phyloP scores from a whole-genome alignment of 2,888 invertebrate genomes.

The Orchestes rusci region DNA sequence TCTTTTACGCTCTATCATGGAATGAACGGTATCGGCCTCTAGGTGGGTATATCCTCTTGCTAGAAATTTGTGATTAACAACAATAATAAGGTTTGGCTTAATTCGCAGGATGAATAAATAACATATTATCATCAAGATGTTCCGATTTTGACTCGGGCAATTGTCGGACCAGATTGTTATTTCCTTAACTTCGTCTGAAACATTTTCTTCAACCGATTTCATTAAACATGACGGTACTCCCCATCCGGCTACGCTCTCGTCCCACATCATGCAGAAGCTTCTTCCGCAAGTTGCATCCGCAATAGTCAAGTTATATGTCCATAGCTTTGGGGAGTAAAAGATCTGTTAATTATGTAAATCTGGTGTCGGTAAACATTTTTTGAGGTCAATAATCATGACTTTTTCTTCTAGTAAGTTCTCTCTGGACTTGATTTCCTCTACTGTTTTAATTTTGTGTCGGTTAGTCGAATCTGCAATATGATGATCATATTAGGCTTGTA shows the following conservation, averaged over 20 bases:
- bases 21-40: too few species aligned
- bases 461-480: conserved; percentile 14
- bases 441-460: conserved; percentile 4
- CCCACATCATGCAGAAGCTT: conserved; percentile 21
- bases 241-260: conserved; percentile 23
- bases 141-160: conserved; percentile 2
- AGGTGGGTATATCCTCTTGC: too few species aligned
- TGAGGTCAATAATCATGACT: conserved; percentile 15
- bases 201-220: conserved; percentile 5
- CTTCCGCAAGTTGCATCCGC: conserved; percentile 12
- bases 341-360: conserved; percentile 21
- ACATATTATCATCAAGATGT: conserved; percentile 1
- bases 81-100: too few species aligned
- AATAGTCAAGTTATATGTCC: conserved; percentile 25
- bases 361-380: conserved; percentile 15
- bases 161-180: not conserved
- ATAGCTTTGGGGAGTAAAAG: conserved; percentile 27
- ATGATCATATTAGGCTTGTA: conserved; percentile 10
- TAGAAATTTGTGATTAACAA: too few species aligned
- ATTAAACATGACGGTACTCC: conserved; percentile 24
- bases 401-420: conserved; percentile 14
- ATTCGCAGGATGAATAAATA: conserved; percentile 2
- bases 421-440: conserved; percentile 7
- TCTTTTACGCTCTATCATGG: too few species aligned
- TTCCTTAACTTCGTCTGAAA: conserved; percentile 7